A percentile compares a stretch with the other conserved stretches of the same genome.
phyloP scores from a whole-genome alignment of 2,113 vertebrate genomes.

The Tamias sibiricus region DNA sequence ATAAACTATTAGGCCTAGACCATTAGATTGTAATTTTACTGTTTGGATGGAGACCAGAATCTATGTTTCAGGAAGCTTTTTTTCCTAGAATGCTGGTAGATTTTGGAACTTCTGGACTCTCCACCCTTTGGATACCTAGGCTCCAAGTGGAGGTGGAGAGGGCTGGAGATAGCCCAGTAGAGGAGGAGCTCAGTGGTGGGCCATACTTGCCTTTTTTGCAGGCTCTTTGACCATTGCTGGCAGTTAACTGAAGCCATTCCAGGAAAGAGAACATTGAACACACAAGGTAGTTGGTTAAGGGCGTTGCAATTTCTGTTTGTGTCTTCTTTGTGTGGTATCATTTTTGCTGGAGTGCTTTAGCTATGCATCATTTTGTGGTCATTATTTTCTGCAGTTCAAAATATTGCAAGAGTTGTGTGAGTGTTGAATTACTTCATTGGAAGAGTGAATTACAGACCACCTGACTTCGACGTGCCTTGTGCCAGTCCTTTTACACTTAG shows the following conservation, averaged over 20 bases:
- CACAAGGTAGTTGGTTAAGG: neutral
- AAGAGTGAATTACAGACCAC: neutral
- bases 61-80: neutral
- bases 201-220: neutral
- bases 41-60: neutral
- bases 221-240: neutral
- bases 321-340: neutral
- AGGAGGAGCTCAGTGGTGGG: neutral
- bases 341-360: neutral
- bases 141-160: neutral
- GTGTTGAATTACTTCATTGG: neutral
- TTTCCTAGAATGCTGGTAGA: neutral
- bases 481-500: neutral
- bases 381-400: too few relatives aligned
- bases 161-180: neutral
- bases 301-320: conserved; percentile 19
- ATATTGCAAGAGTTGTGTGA: neutral
- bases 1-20: neutral
- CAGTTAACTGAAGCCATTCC: neutral
- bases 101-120: neutral
- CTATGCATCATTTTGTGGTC: neutral
- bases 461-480: neutral
- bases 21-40: neutral
- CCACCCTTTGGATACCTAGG: neutral
- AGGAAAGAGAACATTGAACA: neutral